Base-by-base conservation (phyloP, 2,113 vertebrate genomes). In the Siniperca chuatsi region DNA sequence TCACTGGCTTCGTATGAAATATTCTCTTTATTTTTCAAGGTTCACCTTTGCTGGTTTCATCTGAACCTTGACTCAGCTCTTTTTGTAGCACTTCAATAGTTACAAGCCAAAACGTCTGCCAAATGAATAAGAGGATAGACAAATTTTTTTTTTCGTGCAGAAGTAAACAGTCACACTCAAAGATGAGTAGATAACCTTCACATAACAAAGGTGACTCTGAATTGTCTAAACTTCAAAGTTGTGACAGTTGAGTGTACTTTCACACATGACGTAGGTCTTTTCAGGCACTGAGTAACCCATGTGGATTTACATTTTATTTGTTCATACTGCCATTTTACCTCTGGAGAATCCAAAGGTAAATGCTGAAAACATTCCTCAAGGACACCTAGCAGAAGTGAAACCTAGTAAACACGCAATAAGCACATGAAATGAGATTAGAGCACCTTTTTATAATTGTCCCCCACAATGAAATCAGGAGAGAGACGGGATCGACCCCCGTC, bases 141-240 rank as follows among this genome's bases (percentile, higher is more conserved):
- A 0, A 13, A 10, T 8, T 57, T 37, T 1, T 80, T 52, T 29
- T 2, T 46, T 25, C 0, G 0, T 15, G 52, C 78, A 46, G 21
- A 0, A 3, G 50, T 33, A 66, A 67, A 54, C 12, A 21, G 23
- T 66, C 18, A 9, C 18, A 8, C 50, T 81, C 62, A 37, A 20
- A 81, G 61, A 83, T 54, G 62, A 65, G 65, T 13, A 42, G 40
- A 79, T 91, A 76, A 87, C 86, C 89, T 92, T 92, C 82, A 79
- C 57, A 68, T 65, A 82, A 57, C 67, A 70, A 74, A 79, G 82
- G 70, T 83, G 57, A 77, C 61, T 79, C 35, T 4, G 57, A 55
- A 71, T 70, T 82, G 64, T 82, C 40, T 79, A 29, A 81, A 77
- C 79, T 81, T 79, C 69, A 91, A 83, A 90, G 73, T 55, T 37